phyloP scores from a whole-genome alignment of 2,113 vertebrate species.

The Fulmarus glacialis region DNA sequence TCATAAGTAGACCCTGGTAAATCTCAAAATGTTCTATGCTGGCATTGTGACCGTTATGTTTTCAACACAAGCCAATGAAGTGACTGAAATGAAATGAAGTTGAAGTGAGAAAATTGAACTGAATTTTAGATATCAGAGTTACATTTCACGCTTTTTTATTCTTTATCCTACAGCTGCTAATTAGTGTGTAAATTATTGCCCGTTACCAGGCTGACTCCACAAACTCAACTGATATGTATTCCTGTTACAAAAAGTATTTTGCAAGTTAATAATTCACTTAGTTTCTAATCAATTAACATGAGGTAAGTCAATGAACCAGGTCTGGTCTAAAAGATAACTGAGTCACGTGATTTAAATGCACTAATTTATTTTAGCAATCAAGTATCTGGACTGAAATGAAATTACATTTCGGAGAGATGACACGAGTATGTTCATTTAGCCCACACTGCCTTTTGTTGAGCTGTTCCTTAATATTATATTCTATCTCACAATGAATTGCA shows the following conservation, averaged over 20 bases:
- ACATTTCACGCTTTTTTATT: background rate
- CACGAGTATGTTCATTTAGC: background rate
- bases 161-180: background rate
- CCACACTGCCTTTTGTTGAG: background rate
- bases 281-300: background rate
- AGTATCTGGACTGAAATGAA: background rate
- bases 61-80: background rate
- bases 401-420: background rate
- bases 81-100: background rate
- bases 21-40: background rate
- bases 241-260: background rate
- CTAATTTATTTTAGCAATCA: background rate
- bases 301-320: background rate
- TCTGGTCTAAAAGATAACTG: background rate
- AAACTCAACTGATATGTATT: background rate
- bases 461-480: background rate
- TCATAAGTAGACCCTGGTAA: background rate
- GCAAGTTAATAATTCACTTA: background rate
- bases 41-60: rapidly evolving
- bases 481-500: background rate
- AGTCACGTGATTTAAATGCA: background rate
- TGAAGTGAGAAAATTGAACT: background rate
- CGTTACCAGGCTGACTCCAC: background rate
- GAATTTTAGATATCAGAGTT: background rate
- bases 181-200: background rate